A percentile compares a stretch with the other conserved stretches of the same genome.
phyloP scores from a whole-genome alignment of 1,140 invertebrate species.

The Aphelenchoides avenae region DNA sequence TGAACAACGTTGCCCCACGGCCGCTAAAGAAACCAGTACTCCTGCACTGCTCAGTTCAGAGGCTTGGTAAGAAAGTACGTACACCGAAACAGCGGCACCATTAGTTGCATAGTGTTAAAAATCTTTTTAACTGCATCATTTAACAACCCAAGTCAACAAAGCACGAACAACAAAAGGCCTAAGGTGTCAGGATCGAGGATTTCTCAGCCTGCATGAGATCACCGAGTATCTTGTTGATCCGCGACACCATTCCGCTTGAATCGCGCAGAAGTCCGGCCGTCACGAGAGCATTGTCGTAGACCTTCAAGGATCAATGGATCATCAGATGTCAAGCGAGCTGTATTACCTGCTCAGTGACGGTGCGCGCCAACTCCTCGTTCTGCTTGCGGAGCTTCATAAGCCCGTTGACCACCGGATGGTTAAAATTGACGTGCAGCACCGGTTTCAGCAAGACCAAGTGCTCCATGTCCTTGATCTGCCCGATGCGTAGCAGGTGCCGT shows the following conservation, averaged over 20 bases:
- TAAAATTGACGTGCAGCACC: conserved; percentile 83
- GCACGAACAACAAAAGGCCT: no score
- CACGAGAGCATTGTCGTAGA: conserved; percentile 90
- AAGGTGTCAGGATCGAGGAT: conserved; percentile 49
- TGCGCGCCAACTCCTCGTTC: conserved; percentile 75
- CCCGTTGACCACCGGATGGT: conserved; percentile 86
- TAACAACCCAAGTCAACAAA: conserved; percentile 11
- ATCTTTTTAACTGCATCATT: no score
- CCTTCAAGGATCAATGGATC: conserved; percentile 63
- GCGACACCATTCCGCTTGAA: conserved; percentile 74
- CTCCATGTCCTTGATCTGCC: conserved; percentile 75
- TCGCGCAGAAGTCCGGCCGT: conserved; percentile 88
- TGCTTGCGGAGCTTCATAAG: conserved; percentile 70
- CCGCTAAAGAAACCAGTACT: no score
- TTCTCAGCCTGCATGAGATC: conserved; percentile 69
- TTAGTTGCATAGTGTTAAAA: no score
- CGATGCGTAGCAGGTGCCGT: conserved; percentile 76
- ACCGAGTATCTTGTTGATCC: conserved; percentile 79
- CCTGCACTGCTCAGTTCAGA: neutral
- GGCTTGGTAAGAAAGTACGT: neutral
- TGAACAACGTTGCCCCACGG: no score
- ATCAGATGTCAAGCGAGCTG: conserved; percentile 5
- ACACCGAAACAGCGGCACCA: neutral
- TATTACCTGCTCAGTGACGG: conserved; percentile 77
- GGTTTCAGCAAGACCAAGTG: conserved; percentile 80